A percentile compares a stretch with the other conserved stretches of the same genome.
These are phyloP conservation scores for Zelostemma sp. DNA, from an alignment of 1,140 invertebrate genomes.

Conservation along the genomic window DNA sequence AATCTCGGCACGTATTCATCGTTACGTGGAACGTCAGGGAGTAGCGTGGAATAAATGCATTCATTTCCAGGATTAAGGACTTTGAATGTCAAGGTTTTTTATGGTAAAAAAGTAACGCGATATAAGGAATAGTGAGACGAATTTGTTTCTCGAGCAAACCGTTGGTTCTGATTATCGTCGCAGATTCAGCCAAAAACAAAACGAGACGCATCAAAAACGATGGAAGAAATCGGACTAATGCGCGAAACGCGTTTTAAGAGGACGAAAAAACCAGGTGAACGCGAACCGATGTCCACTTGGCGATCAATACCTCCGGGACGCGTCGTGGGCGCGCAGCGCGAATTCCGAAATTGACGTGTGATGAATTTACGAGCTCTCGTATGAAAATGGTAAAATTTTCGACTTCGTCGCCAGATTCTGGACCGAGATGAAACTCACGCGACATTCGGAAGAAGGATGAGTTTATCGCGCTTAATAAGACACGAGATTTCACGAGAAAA, in stretches of 20 bases:
- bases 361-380: constrained; percentile 53
- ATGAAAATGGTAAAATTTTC: background rate
- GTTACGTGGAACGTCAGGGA: background rate
- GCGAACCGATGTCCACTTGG: constrained; percentile 1
- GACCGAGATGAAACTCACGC: constrained; percentile 14
- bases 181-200: too few relatives aligned
- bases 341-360: constrained; percentile 44
- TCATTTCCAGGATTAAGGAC: background rate
- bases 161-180: too few relatives aligned
- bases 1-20: background rate
- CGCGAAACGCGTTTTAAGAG: constrained; percentile 53
- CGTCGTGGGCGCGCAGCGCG: constrained; percentile 14
- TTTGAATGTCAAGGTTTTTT: too few relatives aligned
- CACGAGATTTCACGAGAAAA: too few relatives aligned
- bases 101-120: background rate
- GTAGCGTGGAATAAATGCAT: constrained; percentile 1
- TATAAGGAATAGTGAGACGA: background rate
- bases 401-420: background rate
- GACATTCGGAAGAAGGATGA: background rate
- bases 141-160: too few relatives aligned
- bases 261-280: constrained; percentile 34
- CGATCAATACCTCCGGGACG: background rate
- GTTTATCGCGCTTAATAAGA: background rate
- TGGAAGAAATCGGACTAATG: constrained; percentile 61
- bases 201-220: too few relatives aligned